Evolutionary conservation across 2,888 invertebrate species (phyloP), one percentile per base, ranked within the genome.

Genomic region (Patella depressa): DNA sequence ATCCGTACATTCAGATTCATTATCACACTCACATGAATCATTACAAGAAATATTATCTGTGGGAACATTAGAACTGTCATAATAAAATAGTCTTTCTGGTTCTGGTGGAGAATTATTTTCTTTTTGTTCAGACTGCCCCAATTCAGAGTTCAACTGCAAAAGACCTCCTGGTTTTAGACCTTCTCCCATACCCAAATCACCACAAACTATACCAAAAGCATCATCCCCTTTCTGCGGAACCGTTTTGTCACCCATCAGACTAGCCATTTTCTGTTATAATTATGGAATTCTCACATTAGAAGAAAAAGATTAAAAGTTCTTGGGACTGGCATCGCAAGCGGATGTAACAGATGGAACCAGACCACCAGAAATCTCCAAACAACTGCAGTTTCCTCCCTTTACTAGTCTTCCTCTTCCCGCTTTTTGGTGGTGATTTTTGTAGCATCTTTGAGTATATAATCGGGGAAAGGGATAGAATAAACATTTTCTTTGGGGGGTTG

Each of bases 161-260:
- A 84, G 77, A n/a, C 81, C 84, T 45, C 84, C 83, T 15, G 86
- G 85, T 71, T 83, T 83, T 9, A 85, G 75, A n/a, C 83, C 85
- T 74, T 85, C 83, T 4, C 88, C 88, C 11, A 88, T 79, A 17
- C 88, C 88, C 59, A 88, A 77, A 81, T 88, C 88, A 15, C 87
- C 86, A 70, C 81, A 83, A 1, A 83, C 77, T 55, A 78, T 78
- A 74, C 76, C 81, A 70, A 82, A 83, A 3, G 74, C 70, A 70
- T 83, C 83, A 72, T 83, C 83, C 7, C 57, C 55, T n/a, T 53
- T 45, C 53, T 77, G 72, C 65, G 80, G 79, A 73, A 70, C 24
- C 65, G 71, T 77, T 65, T 77, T 77, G 72, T 75, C 78, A 65
- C 74, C 59, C 19, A 69, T 59, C 4, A 19, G 19, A n/a, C 65